Conservation (phyloP, 2,113 vertebrate genomes). For the Burhinus bistriatus region DNA sequence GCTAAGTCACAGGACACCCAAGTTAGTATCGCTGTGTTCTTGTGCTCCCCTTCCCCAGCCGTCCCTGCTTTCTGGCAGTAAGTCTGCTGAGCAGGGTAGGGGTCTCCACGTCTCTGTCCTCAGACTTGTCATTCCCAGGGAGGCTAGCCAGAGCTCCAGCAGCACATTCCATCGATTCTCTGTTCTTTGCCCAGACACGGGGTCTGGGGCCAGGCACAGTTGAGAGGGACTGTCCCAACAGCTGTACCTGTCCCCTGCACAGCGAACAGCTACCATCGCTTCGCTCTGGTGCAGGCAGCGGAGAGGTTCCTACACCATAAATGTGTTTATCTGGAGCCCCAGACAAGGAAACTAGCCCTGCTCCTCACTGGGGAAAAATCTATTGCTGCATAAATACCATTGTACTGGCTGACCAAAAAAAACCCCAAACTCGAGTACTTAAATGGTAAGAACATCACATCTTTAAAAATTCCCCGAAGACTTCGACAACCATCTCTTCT, state of each 20-base stretch:
- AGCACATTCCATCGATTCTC: accelerated
- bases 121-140: not conserved
- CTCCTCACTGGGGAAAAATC: not conserved
- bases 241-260: not conserved
- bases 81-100: too few species aligned
- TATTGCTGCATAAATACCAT: not conserved
- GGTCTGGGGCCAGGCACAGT: accelerated
- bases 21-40: accelerated
- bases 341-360: not conserved
- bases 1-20: not conserved
- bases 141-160: not conserved
- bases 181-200: accelerated
- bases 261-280: too few species aligned
- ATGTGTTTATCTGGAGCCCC: not conserved
- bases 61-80: not conserved
- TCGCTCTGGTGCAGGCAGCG: too few species aligned
- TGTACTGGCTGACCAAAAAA: not conserved
- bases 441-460: not conserved
- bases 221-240: not conserved
- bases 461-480: not conserved
- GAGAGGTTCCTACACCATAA: not conserved
- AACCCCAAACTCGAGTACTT: not conserved
- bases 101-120: not conserved
- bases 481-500: not conserved
- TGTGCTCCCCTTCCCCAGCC: not conserved